Conservation (phyloP, 2,113 vertebrate genomes). For the Orthonyx spaldingii region DNA sequence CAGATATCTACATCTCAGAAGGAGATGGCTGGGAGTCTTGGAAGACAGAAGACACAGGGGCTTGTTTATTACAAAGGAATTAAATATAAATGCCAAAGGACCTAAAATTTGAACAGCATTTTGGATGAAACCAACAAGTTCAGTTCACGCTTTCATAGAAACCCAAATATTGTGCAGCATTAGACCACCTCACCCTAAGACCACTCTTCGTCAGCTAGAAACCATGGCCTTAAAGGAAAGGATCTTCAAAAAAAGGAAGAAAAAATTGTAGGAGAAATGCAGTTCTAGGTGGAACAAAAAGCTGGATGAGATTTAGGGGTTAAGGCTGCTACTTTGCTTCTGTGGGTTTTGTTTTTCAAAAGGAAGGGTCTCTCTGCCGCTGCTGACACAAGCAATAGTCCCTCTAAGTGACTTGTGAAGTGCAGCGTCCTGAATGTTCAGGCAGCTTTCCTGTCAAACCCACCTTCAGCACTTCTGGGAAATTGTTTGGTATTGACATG, state of each 20-base stretch:
- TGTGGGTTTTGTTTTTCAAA: background rate
- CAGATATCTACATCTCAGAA: background rate
- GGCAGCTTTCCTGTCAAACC: background rate
- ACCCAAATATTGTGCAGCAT: background rate
- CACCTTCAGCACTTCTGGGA: background rate
- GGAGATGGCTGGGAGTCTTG: background rate
- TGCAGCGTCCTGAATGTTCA: background rate
- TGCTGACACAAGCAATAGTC: background rate
- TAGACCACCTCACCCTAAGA: background rate
- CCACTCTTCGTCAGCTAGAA: background rate
- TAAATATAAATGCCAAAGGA: background rate
- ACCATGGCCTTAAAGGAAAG: background rate
- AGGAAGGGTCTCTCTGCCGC: background rate
- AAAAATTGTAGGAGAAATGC: background rate
- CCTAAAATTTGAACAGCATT: background rate
- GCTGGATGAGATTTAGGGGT: background rate
- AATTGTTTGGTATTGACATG: conserved; percentile 1
- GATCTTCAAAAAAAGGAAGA: background rate
- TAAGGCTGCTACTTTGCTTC: background rate
- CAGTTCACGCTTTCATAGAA: background rate
- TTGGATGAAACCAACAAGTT: background rate
- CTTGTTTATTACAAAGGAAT: background rate
- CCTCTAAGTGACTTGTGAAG: background rate
- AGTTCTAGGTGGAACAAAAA: background rate
- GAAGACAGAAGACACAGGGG: background rate